Evolutionary conservation across 1,140 invertebrate species (phyloP), one percentile per base, ranked within the genome.

Genomic region (Drosophila sechellia): DNA sequence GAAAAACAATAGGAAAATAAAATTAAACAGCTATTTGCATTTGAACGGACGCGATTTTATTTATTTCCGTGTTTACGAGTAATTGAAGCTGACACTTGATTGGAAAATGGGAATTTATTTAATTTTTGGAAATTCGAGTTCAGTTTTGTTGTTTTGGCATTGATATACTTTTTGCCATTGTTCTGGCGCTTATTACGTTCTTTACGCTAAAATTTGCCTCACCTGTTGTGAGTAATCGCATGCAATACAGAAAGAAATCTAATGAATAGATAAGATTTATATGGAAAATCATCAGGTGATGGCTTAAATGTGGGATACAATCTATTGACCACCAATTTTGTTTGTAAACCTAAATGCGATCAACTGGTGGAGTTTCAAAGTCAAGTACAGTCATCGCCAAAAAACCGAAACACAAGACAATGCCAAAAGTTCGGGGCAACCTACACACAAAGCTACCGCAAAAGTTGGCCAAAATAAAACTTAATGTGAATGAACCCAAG

Each of bases 401-500:
- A 40, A 52, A 10, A 12, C 8, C 17, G 13, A 43, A 45, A 37
- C 31, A 45, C 20, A 34, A 53, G 34, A 45, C 39, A 54, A 39
- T 10, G 48, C 39, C 63, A 50, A 43, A 34, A 31, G 13, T 45
- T 57, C 11, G 11, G 31, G 17, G 12, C 37, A 54, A 27, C 70
- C 70, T 39, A 74, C 70, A 74, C 50, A 64, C 57, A 63, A 31
- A 20, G 31, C 27, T 31, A 22, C 15, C 27, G 13, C 25, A 57
- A 63, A 54, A 54, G 22, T 54, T 63, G 11, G 42, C 49, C 50
- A 39, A 68, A 70, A 64, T 37, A 12, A 55, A 48, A 46, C 12
- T 12, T 34, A 49, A 52, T 60, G 70, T 75, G 53, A 75, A 75
- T 75, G 72, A 75, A 75, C 72, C 27, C 35, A 37, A 35, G 49